These are phyloP conservation scores for Oxyura jamaicensis DNA, from an alignment of 2,113 vertebrate species.

Conservation along the genomic window DNA sequence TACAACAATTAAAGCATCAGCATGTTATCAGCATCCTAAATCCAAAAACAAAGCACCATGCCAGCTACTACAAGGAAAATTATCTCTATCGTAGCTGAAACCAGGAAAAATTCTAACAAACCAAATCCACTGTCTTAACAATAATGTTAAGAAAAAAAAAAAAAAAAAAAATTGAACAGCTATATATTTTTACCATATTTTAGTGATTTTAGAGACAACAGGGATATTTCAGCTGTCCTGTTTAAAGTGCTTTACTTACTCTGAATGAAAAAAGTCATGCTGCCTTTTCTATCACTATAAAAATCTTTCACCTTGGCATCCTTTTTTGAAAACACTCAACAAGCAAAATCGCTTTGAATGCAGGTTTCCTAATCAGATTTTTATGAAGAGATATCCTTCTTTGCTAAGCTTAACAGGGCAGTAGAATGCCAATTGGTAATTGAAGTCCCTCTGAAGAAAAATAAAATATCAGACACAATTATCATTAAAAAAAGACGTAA, in stretches of 20 bases:
- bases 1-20: too few relatives aligned
- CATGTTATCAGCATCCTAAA: too few relatives aligned
- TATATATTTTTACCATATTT: neutral
- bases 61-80: too few relatives aligned
- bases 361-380: conserved; percentile 63
- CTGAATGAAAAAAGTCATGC: neutral
- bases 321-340: neutral
- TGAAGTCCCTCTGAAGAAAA: conserved; percentile 50
- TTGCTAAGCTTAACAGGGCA: conserved; percentile 18
- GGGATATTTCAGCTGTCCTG: neutral
- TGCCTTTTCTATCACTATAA: neutral
- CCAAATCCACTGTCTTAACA: neutral
- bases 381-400: conserved; percentile 43
- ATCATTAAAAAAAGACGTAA: conserved; percentile 52
- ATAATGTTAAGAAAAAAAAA: neutral
- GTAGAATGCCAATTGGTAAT: conserved; percentile 63
- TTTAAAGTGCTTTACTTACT: neutral
- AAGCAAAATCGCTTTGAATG: conserved; percentile 50
- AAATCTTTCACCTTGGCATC: neutral
- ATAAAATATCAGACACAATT: conserved; percentile 61
- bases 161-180: neutral
- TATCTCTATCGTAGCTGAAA: too few relatives aligned
- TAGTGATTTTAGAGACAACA: neutral
- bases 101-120: neutral
- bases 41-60: too few relatives aligned